A percentile compares a stretch with the other conserved stretches of the same genome.
Evolutionary conservation across 2,888 invertebrate genomes (phyloP).

Genomic region (Brenthis hecate): DNA sequence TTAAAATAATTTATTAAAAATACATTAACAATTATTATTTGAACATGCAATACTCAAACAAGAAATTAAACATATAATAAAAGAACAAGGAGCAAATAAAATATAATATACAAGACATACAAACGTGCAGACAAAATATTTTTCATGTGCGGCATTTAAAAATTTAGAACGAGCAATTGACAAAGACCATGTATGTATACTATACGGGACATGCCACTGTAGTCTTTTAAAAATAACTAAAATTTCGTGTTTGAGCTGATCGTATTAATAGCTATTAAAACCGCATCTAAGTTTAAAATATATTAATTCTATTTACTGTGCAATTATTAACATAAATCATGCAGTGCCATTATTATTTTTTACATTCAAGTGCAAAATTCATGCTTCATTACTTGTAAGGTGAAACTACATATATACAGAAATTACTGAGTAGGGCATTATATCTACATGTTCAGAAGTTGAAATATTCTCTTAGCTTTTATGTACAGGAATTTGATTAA

Average conservation of each 20-base stretch:
- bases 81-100: slow-evolving; percentile 49
- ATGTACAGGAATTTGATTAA: neutral
- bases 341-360: slow-evolving; percentile 64
- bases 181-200: neutral
- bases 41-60: slow-evolving; percentile 72
- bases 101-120: slow-evolving; percentile 29
- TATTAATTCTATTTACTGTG: slow-evolving; percentile 37
- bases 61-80: slow-evolving; percentile 58
- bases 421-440: slow-evolving; percentile 4
- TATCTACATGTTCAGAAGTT: slow-evolving; percentile 14
- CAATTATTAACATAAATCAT: slow-evolving; percentile 47
- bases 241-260: slow-evolving; percentile 71
- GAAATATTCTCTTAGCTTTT: neutral
- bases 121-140: slow-evolving; percentile 24
- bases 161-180: neutral
- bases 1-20: slow-evolving; percentile 10
- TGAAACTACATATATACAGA: slow-evolving; percentile 20
- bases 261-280: slow-evolving; percentile 20
- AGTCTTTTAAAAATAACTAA: slow-evolving; percentile 40
- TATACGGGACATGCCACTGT: slow-evolving; percentile 38
- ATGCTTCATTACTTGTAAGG: slow-evolving; percentile 42
- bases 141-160: neutral
- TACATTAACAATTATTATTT: slow-evolving; percentile 25
- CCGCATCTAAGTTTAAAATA: slow-evolving; percentile 5
- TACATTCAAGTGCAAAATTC: slow-evolving; percentile 51